Evolutionary conservation across 35 echinoderm and acorn worm species (phyloP).

Genomic region (Anneissia japonica): DNA sequence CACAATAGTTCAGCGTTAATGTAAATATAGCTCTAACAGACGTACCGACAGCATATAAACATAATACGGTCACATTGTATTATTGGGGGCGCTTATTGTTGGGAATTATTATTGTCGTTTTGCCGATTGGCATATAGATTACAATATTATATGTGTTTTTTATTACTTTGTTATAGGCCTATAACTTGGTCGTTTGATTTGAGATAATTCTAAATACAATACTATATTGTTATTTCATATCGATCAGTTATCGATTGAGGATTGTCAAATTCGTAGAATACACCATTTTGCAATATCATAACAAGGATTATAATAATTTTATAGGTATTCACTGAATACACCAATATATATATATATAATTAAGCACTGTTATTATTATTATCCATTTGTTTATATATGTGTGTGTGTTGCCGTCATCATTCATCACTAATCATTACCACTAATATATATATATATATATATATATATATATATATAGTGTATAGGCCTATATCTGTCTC

Average conservation of each 20-base stretch:
- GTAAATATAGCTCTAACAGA: no score
- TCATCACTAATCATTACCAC: constrained; percentile 12
- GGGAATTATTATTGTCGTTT: no score
- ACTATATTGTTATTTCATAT: not conserved
- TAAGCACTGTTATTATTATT: not conserved
- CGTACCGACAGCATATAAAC: no score
- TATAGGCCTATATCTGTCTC: not conserved
- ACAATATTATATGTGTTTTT: no score
- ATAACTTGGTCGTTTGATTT: no score
- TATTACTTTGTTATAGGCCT: no score
- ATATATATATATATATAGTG: constrained; percentile 25
- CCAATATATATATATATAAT: constrained; percentile 3
- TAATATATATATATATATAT: constrained; percentile 36
- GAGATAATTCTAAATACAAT: not conserved
- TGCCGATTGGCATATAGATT: no score
- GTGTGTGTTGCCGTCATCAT: constrained; percentile 20
- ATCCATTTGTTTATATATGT: constrained; percentile 29
- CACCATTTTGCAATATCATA: not conserved
- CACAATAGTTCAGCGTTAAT: no score
- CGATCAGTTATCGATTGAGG: not conserved
- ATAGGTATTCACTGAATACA: not conserved
- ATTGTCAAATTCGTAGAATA: not conserved
- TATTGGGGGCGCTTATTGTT: no score
- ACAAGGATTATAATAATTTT: not conserved
- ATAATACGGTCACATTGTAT: no score